Evolutionary conservation across 2,888 invertebrate species (phyloP).

Genomic region (Endomychus coccineus): DNA sequence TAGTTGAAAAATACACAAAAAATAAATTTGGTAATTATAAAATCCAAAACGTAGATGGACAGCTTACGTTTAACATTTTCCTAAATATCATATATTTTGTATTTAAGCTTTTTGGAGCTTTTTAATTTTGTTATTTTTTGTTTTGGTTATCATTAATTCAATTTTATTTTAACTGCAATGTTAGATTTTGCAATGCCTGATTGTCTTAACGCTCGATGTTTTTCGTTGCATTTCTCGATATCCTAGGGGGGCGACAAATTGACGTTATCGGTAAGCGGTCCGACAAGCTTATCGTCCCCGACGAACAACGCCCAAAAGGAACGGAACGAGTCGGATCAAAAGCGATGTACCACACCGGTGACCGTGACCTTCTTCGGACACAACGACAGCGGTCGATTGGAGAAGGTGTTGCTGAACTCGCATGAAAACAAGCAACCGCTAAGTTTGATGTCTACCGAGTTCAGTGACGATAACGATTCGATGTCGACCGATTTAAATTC

Average conservation of each 20-base stretch:
- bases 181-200: too few relatives aligned
- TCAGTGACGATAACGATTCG: constrained; percentile 14
- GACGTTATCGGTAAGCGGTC: constrained; percentile 57
- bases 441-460: constrained; percentile 23
- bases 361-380: constrained; percentile 54
- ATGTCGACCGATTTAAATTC: constrained; percentile 13
- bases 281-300: constrained; percentile 26
- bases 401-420: constrained; percentile 33
- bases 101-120: too few relatives aligned
- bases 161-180: not conserved
- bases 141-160: not conserved
- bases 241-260: constrained; percentile 62
- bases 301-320: constrained; percentile 20
- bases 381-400: constrained; percentile 38
- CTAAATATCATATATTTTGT: too few relatives aligned
- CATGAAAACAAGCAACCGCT: constrained; percentile 25
- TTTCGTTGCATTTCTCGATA: constrained; percentile 8
- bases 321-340: constrained; percentile 29
- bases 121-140: too few relatives aligned
- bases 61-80: too few relatives aligned
- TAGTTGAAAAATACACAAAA: too few relatives aligned
- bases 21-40: too few relatives aligned
- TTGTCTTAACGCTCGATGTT: too few relatives aligned
- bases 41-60: too few relatives aligned
- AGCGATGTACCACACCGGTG: constrained; percentile 47